phyloP scores from a whole-genome alignment of 2,888 invertebrate genomes.

The Amaurobius ferox region DNA sequence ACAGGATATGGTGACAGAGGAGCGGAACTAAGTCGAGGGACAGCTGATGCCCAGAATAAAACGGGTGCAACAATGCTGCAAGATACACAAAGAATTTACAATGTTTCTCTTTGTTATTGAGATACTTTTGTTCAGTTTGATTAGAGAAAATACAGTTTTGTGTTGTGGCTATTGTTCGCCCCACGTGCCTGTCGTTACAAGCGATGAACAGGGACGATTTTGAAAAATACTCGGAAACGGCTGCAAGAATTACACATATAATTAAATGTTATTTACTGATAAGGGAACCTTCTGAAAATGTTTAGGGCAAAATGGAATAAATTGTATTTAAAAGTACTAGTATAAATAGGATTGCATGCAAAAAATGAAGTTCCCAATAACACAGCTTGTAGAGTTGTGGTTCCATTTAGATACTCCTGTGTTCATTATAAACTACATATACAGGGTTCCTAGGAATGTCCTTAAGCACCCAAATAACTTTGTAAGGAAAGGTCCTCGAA shows the following conservation, averaged over 20 bases:
- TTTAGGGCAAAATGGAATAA: no score
- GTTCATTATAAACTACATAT: no score
- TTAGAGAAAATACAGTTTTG: background rate
- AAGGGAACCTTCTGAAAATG: no score
- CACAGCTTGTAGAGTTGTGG: no score
- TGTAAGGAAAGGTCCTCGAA: no score
- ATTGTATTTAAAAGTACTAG: no score
- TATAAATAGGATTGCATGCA: no score
- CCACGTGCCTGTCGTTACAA: background rate
- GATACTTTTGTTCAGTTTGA: conserved; percentile 16
- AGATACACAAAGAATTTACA: conserved; percentile 11
- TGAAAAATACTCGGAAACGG: background rate
- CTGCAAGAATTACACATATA: background rate
- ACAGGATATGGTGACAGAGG: conserved; percentile 23
- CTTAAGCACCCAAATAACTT: no score
- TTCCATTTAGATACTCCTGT: no score
- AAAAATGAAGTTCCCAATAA: no score
- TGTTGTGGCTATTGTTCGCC: background rate
- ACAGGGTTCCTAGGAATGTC: no score
- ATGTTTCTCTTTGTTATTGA: conserved; percentile 21
- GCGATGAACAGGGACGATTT: background rate
- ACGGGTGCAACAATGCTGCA: conserved; percentile 15
- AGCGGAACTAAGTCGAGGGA: conserved; percentile 15
- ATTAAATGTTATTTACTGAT: no score
- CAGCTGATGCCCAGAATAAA: conserved; percentile 29